Base-by-base conservation (phyloP, 2,113 vertebrate species). In the Pyxicephalus adspersus region DNA sequence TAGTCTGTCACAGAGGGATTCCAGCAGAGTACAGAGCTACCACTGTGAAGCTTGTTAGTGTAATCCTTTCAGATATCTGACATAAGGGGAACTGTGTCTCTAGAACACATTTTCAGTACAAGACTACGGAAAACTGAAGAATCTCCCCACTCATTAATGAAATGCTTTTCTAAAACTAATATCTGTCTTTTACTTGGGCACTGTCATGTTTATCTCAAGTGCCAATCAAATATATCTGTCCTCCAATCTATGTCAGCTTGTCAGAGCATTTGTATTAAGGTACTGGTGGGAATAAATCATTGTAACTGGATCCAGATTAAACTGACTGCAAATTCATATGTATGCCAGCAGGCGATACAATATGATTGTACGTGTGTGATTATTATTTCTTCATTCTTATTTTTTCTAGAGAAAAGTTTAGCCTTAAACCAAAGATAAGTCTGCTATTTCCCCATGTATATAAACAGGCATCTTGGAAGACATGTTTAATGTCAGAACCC, bases 1-100 rank as follows among this genome's bases (percentile, higher is more conserved):
- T 34, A 18, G 79, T 65, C 60, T 81, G 79, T 81, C 68, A 34
- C 79, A 38, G 34, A 72, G 58, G 68, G 28, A 73, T 80, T 81
- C 70, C 51, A 38, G 60, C 38, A 55, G 58, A 71, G 45, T 64
- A 74, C 70, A 9, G 50, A 65, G 58, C 45, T 57, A 64, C 61
- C 22, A 29, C 63, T 55, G 64, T 79, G 77, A 79, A 67, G 79
- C 79, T 81, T 81, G 79, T 81, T 81, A 81, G 68, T 74, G 68
- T 81, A 81, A 81, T 73, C n/a, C 63, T 65, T 64, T 63, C 22
- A 63, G 68, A 63, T 81, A 73, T 73, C 79, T 65, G 79, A 81
- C 66, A 81, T 55, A 81, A 73, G 68, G 20, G 79, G 5, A 63
- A 61, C 66, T 28, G 25, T 73, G 13, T 55, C 79, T 64, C 51